Evolutionary conservation across 2,113 vertebrate species (phyloP), one percentile per base, ranked within the genome.

Genomic region (Xyrauchen texanus): DNA sequence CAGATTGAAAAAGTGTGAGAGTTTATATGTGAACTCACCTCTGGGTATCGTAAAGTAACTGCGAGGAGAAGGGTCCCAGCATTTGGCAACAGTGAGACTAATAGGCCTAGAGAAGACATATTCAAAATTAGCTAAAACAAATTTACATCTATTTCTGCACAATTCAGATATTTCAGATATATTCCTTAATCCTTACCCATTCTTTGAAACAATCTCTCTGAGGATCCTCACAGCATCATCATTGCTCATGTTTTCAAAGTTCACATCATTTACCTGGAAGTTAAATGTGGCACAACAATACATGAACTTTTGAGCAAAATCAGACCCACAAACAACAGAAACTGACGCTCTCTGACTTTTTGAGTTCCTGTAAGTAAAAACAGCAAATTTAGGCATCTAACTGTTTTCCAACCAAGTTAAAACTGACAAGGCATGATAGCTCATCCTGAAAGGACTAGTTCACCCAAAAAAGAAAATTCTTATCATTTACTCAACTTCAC

Each of bases 1-100:
- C 21, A 34, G 21, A 34, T 34, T 34, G 21, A 34, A 34, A 34
- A 34, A 34, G 21, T 34, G 21, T 34, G 3, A 34, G 21, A 34
- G 21, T 34, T 34, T 68, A 3, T 47, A 42, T 78, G 45, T 75
- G 12, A 53, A 62, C 94, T 95, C 87, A 99, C 97, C 96, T 83
- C 96, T 94, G 13, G 97, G 97, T 89, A 99, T 95, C 68, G 97
- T 98, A 89, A 99, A 99, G 85, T 99, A 99, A 88, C 97, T 98
- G 72, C 97, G 91, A 5, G 97, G 97, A 1, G 96, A 93, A 84
- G 60, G 97, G 92, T 99, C 97, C 97, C 97, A 99, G 88, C 97
- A 99, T 88, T 99, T 99, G 91, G 97, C 97, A 88, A 99, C 97
- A 0, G 97, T 99, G 74, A 99, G 93, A 89, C 96, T 98, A 90